Percentiles rank a stretch among this genome's conserved stretches.
These are phyloP conservation scores for Tinamus major DNA, from an alignment of 2,797 vertebrate genomes.

Conservation along the genomic window DNA sequence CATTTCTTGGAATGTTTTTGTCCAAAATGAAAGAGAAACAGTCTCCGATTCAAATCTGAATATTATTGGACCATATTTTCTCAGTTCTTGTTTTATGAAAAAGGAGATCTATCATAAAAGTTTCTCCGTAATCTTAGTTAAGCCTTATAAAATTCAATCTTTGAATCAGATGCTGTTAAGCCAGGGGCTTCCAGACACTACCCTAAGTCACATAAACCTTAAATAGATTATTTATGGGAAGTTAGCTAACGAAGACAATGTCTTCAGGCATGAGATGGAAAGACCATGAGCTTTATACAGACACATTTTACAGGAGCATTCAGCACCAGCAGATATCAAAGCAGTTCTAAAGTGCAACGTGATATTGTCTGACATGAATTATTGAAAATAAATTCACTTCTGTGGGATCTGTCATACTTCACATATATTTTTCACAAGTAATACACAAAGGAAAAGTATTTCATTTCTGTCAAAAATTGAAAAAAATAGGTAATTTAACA, in stretches of 20 bases:
- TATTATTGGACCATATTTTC: neutral
- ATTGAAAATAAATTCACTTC: neutral
- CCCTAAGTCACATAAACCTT: neutral
- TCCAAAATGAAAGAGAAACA: neutral
- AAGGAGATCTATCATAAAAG: neutral
- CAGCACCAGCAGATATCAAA: neutral
- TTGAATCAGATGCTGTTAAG: neutral
- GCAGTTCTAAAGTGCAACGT: neutral
- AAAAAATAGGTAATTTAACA: neutral
- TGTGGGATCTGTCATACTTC: neutral
- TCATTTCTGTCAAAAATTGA: neutral
- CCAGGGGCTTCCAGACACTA: neutral
- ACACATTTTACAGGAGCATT: neutral
- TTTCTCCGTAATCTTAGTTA: neutral
- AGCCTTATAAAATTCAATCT: neutral
- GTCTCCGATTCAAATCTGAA: neutral
- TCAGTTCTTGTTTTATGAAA: neutral
- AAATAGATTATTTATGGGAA: neutral
- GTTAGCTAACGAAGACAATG: neutral
- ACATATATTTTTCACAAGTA: neutral
- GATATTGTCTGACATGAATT: neutral
- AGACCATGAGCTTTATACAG: neutral
- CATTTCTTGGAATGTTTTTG: neutral
- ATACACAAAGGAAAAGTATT: fast-evolving
- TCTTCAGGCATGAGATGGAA: neutral